Base-by-base conservation (phyloP, 2,888 invertebrate species). In the Lasius platythorax region DNA sequence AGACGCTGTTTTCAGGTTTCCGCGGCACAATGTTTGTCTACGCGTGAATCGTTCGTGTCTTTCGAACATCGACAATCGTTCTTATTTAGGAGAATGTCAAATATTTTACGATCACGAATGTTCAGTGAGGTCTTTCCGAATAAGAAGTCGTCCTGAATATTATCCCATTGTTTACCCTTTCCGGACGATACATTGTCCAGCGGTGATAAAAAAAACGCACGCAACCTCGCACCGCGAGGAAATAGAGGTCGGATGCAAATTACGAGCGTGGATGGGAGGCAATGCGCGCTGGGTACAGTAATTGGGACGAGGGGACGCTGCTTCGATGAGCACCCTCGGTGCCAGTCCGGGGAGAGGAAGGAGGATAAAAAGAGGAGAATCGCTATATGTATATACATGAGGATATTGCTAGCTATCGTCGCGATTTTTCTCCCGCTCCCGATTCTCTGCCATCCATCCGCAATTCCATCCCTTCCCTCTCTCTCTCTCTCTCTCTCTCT, bases 181-280 rank as follows among this genome's bases (percentile, higher is more conserved):
- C 37, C 6, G 72, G 1, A 37, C 33, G 53, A 53, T 53, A n/a
- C n/a, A 11, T 46, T 4, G 72, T n/a, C n/a, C 79, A 18, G 23
- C 23, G 15, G 18, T 28, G 18, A 61, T 15, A 11, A 12, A 18
- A n/a, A 53, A 46, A 11, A 15, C 18, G 15, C 40, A 43, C 73
- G 37, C 66, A 84, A n/a, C 66, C n/a, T 73, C 81, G 33, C 40
- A 28, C 30, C 46, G 53, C 58, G 85, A 84, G 87, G 88, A 91
- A 88, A 90, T 89, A 90, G 90, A 89, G 90, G 88, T 91, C 90
- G 90, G 85, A 91, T 87, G 89, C 88, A 90, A 91, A 90, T 91
- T 87, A 89, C 85, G 86, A 90, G 82, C 83, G 78, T 85, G 85
- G 82, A 88, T 81, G 86, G 78, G 75, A 78, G 85, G 87, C 73